Base-by-base conservation (phyloP, 2,888 invertebrate genomes). In the Ennomos erosarius region DNA sequence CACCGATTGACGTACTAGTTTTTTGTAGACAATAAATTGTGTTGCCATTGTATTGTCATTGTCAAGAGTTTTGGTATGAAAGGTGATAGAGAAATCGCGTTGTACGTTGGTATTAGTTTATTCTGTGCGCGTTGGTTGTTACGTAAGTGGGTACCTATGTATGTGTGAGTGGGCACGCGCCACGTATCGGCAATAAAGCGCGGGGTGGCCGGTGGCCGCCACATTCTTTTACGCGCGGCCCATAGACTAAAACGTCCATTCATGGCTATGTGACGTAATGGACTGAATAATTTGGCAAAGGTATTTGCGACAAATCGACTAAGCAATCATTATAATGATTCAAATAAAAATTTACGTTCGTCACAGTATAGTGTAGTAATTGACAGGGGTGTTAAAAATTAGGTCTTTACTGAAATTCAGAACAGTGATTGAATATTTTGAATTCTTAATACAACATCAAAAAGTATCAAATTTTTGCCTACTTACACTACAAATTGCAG, bases 11-110 rank as follows among this genome's bases (percentile, higher is more conserved):
- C 43, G 54, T 44, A 26, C 26, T 26, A 26, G 16, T 76, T 87
- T 80, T 79, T 78, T 75, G 65, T 74, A 64, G 67, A 55, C 70
- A 74, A 78, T 81, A 81, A 81, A 81, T 81, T 72, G 75, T 77
- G 68, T 75, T 62, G 66, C 81, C 74, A 58, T 59, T 59, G 59
- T 85, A 79, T 79, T 84, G 85, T 85, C 82, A 73, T 73, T 67
- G 26, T 26, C 26, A 26, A 26, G 26, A 26, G 59, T 68, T 76
- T 75, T 70, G 64, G 71, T 82, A 82, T 81, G 84, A 84, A 84
- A 85, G 85, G 88, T 84, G 76, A 84, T 85, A 88, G 90, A 88
- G 90, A 90, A 90, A 90, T 90, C 89, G 85, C 78, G 69, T 42
- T 76, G 78, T 38, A 16, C 47, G 33, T 46, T 43, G 36, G 16